Conservation (phyloP, 2,113 vertebrate genomes). For the Zapornia atra region DNA sequence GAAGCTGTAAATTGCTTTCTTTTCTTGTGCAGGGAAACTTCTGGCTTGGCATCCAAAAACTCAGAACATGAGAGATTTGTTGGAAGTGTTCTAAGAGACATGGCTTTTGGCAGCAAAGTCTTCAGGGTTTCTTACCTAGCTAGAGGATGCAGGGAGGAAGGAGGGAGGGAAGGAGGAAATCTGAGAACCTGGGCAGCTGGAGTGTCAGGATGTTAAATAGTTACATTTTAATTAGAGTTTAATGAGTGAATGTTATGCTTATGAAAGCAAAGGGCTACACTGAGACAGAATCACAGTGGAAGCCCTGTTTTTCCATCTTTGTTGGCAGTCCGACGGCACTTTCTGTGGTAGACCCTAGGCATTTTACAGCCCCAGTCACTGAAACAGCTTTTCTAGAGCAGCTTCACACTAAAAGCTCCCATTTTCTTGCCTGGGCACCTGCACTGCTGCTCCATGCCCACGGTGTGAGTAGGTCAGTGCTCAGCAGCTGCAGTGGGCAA, state of each 20-base stretch:
- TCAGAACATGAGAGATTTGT: slow-evolving; percentile 51
- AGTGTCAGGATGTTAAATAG: background rate
- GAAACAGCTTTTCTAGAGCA: background rate
- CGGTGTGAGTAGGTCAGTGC: too few species aligned
- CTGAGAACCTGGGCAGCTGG: background rate
- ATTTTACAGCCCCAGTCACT: background rate
- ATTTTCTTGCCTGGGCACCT: background rate
- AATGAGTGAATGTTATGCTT: background rate
- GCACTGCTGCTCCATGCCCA: background rate
- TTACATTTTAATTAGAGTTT: background rate
- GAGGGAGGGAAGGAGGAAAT: background rate
- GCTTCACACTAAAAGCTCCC: background rate
- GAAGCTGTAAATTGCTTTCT: slow-evolving; percentile 77
- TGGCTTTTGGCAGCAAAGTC: background rate
- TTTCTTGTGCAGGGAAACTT: slow-evolving; percentile 51
- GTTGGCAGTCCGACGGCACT: background rate
- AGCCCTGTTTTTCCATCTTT: background rate
- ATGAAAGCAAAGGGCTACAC: background rate
- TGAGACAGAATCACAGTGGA: background rate
- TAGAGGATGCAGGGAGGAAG: background rate
- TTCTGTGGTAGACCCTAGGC: background rate
- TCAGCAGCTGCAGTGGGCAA: rapidly evolving
- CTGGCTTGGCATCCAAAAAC: slow-evolving; percentile 68
- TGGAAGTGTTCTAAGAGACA: slow-evolving; percentile 35
- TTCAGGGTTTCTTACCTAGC: background rate